Conservation (phyloP, 2,888 invertebrate genomes). For the Scaptodrosophila latifasciaeformis region DNA sequence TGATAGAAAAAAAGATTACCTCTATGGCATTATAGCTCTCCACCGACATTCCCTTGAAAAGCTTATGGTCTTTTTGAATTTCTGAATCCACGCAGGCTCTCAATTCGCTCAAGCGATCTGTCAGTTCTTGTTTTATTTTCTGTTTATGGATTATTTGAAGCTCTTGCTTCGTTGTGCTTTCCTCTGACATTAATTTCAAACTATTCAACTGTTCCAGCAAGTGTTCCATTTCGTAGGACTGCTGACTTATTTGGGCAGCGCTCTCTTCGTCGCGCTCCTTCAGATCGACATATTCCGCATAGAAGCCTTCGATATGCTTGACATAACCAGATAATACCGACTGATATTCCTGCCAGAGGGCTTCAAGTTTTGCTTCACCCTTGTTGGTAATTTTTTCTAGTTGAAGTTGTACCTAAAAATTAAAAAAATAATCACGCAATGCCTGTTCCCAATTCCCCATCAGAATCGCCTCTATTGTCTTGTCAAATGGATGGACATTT, state of each 20-base stretch:
- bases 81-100: slow-evolving; percentile 77
- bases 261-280: slow-evolving; percentile 75
- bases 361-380: slow-evolving; percentile 76
- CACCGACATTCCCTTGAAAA: slow-evolving; percentile 79
- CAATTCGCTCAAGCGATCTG: slow-evolving; percentile 76
- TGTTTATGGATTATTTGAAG: slow-evolving; percentile 76
- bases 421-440: slow-evolving; percentile 5
- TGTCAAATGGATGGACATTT: slow-evolving; percentile 39
- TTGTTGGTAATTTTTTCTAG: slow-evolving; percentile 74
- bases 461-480: too few species aligned
- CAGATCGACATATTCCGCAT: slow-evolving; percentile 75
- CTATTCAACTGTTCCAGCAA: slow-evolving; percentile 69
- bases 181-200: slow-evolving; percentile 76
- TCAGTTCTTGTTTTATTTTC: slow-evolving; percentile 76
- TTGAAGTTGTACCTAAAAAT: slow-evolving; percentile 70
- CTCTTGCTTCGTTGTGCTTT: slow-evolving; percentile 75
- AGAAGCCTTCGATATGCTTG: slow-evolving; percentile 74
- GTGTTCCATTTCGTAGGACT: slow-evolving; percentile 71
- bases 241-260: slow-evolving; percentile 70
- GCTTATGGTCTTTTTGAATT: slow-evolving; percentile 76
- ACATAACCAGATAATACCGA: slow-evolving; percentile 73
- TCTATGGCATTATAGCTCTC: slow-evolving; percentile 77
- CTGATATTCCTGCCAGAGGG: slow-evolving; percentile 75
- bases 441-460: too few species aligned
- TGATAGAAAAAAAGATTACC: slow-evolving; percentile 28